A percentile compares a stretch with the other conserved stretches of the same genome.
These are phyloP conservation scores for Kryptolebias ocellatus DNA, from an alignment of 2,797 vertebrate species.

Conservation along the genomic window DNA sequence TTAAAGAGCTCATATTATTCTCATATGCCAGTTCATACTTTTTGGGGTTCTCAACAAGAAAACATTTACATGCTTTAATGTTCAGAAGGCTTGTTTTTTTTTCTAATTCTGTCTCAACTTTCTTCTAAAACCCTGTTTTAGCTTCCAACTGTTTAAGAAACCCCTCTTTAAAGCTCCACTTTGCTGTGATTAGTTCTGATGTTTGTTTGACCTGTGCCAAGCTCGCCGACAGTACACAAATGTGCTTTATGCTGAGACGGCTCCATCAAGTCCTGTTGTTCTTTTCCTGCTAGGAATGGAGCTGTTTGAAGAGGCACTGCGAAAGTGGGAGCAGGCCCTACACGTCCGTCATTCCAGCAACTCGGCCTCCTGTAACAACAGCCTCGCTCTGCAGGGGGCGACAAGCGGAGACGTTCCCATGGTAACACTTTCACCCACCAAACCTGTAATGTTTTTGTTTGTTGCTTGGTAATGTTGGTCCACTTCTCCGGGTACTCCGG, in stretches of 20 bases:
- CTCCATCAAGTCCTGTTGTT: not conserved
- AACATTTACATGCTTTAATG: not conserved
- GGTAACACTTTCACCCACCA: conserved; percentile 50
- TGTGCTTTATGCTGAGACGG: not conserved
- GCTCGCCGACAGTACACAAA: not conserved
- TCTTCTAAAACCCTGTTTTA: not conserved
- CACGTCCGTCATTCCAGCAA: conserved; percentile 86
- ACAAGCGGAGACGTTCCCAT: conserved; percentile 51
- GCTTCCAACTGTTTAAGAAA: too few relatives aligned
- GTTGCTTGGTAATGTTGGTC: too few relatives aligned
- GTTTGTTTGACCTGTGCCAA: too few relatives aligned
- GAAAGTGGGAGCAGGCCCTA: conserved; percentile 96
- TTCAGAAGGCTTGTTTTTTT: not conserved
- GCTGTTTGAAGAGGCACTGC: conserved; percentile 95
- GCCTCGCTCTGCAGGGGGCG: conserved; percentile 73
- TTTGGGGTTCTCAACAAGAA: not conserved
- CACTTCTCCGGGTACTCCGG: too few relatives aligned
- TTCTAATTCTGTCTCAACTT: not conserved
- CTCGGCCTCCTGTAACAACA: conserved; percentile 77
- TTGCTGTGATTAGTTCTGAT: not conserved
- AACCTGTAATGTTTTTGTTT: not conserved
- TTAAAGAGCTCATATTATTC: not conserved
- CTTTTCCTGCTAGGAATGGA: conserved; percentile 88
- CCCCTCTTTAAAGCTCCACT: not conserved
- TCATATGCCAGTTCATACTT: not conserved